phyloP scores from a whole-genome alignment of 1,140 invertebrate genomes.

The Ganaspis sp. region DNA sequence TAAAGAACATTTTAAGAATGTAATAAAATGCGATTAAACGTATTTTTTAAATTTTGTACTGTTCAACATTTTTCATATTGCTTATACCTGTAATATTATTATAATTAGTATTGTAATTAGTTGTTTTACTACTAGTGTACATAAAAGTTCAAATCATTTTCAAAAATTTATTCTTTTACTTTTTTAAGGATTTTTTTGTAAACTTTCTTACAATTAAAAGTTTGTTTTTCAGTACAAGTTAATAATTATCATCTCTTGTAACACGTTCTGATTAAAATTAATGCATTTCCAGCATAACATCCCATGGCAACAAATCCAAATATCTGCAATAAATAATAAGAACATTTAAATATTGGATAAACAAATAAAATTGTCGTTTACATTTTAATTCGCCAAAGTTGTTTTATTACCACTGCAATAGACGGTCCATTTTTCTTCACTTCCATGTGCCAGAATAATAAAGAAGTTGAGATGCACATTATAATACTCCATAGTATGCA shows the following conservation, averaged over 20 bases:
- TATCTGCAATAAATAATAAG: not conserved
- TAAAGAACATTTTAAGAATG: no score
- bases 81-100: no score
- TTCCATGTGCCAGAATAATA: conserved; percentile 2
- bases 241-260: not conserved
- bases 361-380: not conserved
- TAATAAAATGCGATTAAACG: no score
- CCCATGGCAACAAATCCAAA: conserved; percentile 22
- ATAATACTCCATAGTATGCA: not conserved
- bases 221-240: not conserved
- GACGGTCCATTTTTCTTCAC: conserved; percentile 9
- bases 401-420: not conserved
- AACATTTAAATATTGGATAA: no score
- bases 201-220: not conserved
- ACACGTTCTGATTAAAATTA: not conserved
- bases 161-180: no score
- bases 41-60: no score
- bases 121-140: no score
- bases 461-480: not conserved
- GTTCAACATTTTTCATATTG: no score
- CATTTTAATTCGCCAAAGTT: not conserved
- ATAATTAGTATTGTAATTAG: no score
- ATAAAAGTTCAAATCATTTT: no score
- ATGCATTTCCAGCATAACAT: conserved; percentile 5
- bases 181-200: not conserved